Evolutionary conservation across 2,113 vertebrate species (phyloP).

Genomic region (Lamprologus lemairii): DNA sequence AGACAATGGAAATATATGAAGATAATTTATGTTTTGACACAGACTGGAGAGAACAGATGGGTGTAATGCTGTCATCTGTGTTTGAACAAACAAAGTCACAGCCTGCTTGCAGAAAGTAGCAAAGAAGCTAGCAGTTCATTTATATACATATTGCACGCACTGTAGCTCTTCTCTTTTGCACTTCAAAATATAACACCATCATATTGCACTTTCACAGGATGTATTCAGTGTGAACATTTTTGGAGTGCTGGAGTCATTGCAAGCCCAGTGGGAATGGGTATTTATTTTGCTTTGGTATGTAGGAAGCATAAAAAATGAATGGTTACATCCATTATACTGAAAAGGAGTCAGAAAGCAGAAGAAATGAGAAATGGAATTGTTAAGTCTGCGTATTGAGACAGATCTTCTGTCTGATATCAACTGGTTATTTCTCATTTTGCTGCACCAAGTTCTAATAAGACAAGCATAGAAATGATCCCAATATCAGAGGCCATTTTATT

Average conservation of each 20-base stretch:
- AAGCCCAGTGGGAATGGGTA: neutral
- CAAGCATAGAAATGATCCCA: neutral
- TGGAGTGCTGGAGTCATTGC: neutral
- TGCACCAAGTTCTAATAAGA: neutral
- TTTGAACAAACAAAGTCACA: neutral
- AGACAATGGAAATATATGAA: neutral
- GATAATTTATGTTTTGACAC: neutral
- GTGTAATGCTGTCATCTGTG: neutral
- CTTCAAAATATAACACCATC: neutral
- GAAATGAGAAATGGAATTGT: neutral
- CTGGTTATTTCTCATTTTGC: neutral
- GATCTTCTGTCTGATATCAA: neutral
- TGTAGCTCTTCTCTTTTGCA: neutral
- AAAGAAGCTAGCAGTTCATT: neutral
- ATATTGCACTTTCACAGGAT: neutral
- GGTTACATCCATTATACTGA: neutral
- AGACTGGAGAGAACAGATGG: neutral
- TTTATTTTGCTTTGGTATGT: neutral
- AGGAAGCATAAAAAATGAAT: neutral
- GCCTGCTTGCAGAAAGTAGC: neutral
- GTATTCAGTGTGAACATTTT: neutral
- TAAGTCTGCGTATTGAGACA: neutral
- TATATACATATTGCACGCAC: neutral
- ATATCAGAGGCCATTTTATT: neutral
- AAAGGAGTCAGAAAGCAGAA: neutral